Base-by-base conservation (phyloP, 2,888 invertebrate genomes). In the Eurytoma californica region DNA sequence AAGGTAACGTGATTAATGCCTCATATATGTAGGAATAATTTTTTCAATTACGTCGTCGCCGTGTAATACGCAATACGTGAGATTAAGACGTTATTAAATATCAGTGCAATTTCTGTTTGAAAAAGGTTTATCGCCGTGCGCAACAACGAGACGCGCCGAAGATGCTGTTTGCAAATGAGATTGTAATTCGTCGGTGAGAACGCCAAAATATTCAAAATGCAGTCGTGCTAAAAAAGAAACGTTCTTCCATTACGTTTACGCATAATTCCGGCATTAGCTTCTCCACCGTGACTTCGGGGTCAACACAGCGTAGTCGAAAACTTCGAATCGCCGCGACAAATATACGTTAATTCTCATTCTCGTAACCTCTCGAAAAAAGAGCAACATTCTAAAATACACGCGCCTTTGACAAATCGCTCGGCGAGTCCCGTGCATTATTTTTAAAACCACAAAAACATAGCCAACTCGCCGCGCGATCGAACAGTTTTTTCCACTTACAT, bases 91-190 rank as follows among this genome's bases (percentile, higher is more conserved):
- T 74, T 58, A 60, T 68, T 68, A 68, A 75, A 75, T 68, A 75
- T 47, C 53, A 39, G 53, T 61, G 61, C 61, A 61, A 75, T 61
- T 75, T 75, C 63, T 75, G 53, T 75, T 75, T 67, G 51, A 53
- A 55, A 53, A 61, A 61, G 61, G 30, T 47, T 75, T 75, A 75
- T 75, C 67, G 3, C 3, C 20, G 24, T 24, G 51, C 39, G 9
- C 20, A 68, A 60, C 72, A 67, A 61, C 57, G 72, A 72, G 60
- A 66, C 18, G 13, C 9, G 60, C 18, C 39, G 39, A 60, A 58
- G 66, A 72, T 67, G 39, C 57, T 77, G 65, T 65, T 67, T 51
- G 39, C 67, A 20, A 68, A 47, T n/a, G 18, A 51, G 12, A 51
- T 28, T 49, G 47, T 18, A 20, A 47, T 67, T 0, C 74, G n/a